A percentile compares a stretch with the other conserved stretches of the same genome.
phyloP scores from a whole-genome alignment of 1,140 invertebrate genomes.

The Cherax destructor region DNA sequence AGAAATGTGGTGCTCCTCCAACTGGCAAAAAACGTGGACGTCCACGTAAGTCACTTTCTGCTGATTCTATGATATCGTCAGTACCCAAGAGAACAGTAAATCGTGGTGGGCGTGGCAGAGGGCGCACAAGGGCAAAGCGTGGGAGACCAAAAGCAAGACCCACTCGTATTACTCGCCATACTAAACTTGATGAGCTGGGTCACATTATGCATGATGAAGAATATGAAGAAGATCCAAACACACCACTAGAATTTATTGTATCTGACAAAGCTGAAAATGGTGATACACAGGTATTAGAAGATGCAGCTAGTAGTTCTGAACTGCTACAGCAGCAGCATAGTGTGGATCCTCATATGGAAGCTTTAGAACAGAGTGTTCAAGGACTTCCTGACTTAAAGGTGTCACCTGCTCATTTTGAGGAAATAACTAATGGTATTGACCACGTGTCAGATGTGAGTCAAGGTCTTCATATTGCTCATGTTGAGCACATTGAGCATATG shows the following conservation, averaged over 20 bases:
- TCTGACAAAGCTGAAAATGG: slow-evolving; percentile 5
- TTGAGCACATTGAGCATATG: slow-evolving; percentile 62
- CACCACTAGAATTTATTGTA: neutral
- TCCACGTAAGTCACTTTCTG: slow-evolving; percentile 55
- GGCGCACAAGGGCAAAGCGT: slow-evolving; percentile 22
- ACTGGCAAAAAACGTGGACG: slow-evolving; percentile 65
- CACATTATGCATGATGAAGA: slow-evolving; percentile 39
- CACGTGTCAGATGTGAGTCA: slow-evolving; percentile 46
- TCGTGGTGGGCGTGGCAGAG: slow-evolving; percentile 15
- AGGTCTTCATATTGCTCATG: slow-evolving; percentile 47
- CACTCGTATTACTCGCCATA: slow-evolving; percentile 49
- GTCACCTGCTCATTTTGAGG: slow-evolving; percentile 37
- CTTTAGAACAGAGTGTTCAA: slow-evolving; percentile 20
- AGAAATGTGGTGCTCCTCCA: slow-evolving; percentile 70
- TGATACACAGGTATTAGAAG: neutral
- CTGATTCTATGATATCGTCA: slow-evolving; percentile 51
- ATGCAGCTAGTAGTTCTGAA: slow-evolving; percentile 31
- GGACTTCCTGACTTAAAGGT: slow-evolving; percentile 46
- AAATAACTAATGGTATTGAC: slow-evolving; percentile 41
- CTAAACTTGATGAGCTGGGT: slow-evolving; percentile 56
- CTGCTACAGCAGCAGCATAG: slow-evolving; percentile 3
- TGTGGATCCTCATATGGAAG: neutral
- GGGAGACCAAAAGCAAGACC: slow-evolving; percentile 34
- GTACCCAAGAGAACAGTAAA: slow-evolving; percentile 45
- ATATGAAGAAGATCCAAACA: slow-evolving; percentile 1